Conservation (phyloP, 30 jellyfish, hydroid and myxozoan genomes). For the Aurelia coerulea region DNA sequence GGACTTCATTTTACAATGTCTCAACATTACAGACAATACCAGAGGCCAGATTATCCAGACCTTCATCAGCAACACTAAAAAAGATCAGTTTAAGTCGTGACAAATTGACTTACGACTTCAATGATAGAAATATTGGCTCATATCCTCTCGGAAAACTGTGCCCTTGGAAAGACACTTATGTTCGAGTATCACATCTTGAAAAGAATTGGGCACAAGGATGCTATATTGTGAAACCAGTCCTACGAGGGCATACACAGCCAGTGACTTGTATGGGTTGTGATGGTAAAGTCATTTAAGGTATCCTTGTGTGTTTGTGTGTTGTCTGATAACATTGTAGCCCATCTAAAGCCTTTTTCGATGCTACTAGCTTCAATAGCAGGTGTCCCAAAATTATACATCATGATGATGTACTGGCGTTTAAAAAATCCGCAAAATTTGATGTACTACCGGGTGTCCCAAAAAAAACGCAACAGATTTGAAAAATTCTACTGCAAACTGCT, state of each 20-base stretch:
- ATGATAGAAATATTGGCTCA: neutral
- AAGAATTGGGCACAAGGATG: slow-evolving; percentile 54
- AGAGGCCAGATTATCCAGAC: slow-evolving; percentile 11
- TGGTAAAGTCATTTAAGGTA: slow-evolving; percentile 30
- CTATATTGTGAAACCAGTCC: slow-evolving; percentile 60
- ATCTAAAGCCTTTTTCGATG: no score
- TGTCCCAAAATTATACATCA: no score
- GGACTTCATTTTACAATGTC: slow-evolving; percentile 29
- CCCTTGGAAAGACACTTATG: slow-evolving; percentile 51
- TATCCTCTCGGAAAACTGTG: neutral
- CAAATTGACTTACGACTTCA: slow-evolving; percentile 12
- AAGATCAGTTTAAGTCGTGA: neutral
- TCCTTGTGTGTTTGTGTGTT: neutral
- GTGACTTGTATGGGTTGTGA: slow-evolving; percentile 66
- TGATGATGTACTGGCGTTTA: no score
- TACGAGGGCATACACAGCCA: slow-evolving; percentile 75
- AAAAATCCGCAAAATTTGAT: no score
- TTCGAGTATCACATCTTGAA: slow-evolving; percentile 38
- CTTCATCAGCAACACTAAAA: slow-evolving; percentile 26
- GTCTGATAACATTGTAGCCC: neutral
- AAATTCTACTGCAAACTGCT: no score
- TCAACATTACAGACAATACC: slow-evolving; percentile 23
- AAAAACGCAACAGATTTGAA: no score
- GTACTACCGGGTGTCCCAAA: no score
- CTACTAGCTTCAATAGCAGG: no score